Evolutionary conservation across 1,140 invertebrate species (phyloP), one percentile per base, ranked within the genome.

Genomic region (Drosophila elegans): DNA sequence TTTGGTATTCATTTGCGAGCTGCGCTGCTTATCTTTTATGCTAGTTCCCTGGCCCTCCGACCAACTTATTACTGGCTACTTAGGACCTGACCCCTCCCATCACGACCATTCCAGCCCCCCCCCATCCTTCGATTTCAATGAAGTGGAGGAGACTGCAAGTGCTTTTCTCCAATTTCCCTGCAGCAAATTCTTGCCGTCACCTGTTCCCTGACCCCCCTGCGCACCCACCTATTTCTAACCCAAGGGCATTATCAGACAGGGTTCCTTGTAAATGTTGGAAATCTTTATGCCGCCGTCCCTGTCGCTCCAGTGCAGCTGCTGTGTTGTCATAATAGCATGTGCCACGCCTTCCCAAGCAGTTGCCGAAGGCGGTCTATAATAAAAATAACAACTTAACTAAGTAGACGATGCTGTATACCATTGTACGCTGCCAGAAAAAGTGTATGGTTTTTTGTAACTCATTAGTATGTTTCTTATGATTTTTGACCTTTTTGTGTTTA

Each of bases 381-480:
- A 88, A 86, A 88, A 88, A 86, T 76, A 86, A 88, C 82, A 86
- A 82, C 78, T 82, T 86, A 86, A 86, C 82, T 79, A 88, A 86
- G 83, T 76, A 74, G 77, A 83, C 53, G 74, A 69, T 66, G 74
- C 64, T 60, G 11, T 60, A 38, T 62, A 27, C 3, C 52, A 39
- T 9, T 3, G 2, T 34, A 9, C 25, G 32, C 25, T 54, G 12
- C 32, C 3, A 39, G 7, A 10, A 16, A 29, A 16, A 10, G 16
- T 21, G 16, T 21, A 21, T n/a, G 16, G 16, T 21, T 1, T 21
- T 21, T 21, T 21, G 16, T 21, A 21, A 21, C 16, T 21, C 16
- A 21, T 21, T 21, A 21, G 1, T 21, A 21, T 21, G 16, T 21
- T 21, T 21, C 16, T 21, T 21, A 21, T 21, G 16, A 21, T 21